phyloP scores from a whole-genome alignment of 2,888 invertebrate species.

The Tanaodytes sp. region DNA sequence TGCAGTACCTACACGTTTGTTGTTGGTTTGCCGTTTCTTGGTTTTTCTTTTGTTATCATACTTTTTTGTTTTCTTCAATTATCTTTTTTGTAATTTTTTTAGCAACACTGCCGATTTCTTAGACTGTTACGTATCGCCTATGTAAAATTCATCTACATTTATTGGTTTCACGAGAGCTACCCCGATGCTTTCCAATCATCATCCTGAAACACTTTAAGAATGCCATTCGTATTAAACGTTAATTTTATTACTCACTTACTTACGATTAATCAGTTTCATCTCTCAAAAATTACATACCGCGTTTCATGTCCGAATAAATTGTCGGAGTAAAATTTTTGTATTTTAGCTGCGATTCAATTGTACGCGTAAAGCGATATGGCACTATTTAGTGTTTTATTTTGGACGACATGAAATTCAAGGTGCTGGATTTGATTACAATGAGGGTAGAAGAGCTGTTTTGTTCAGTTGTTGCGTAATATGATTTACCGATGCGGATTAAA shows the following conservation, averaged over 20 bases:
- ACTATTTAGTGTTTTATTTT: conserved; percentile 32
- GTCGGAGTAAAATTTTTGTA: too few relatives aligned
- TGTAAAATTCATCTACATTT: conserved; percentile 55
- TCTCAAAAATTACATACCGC: too few relatives aligned
- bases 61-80: conserved; percentile 17
- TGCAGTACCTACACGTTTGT: conserved; percentile 69
- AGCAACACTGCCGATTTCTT: conserved; percentile 61
- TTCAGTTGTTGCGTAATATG: conserved; percentile 11
- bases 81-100: conserved; percentile 23
- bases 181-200: conserved; percentile 37
- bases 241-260: background rate
- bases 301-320: too few relatives aligned
- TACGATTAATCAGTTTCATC: too few relatives aligned
- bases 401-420: conserved; percentile 38
- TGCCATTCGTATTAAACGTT: background rate
- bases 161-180: conserved; percentile 56
- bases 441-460: conserved; percentile 26
- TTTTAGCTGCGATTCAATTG: conserved; percentile 18
- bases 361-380: conserved; percentile 24
- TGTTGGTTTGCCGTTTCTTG: conserved; percentile 72
- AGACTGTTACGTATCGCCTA: conserved; percentile 63
- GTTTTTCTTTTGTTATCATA: conserved; percentile 58
- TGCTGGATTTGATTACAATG: conserved; percentile 46
- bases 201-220: background rate
- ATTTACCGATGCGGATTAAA: too few relatives aligned